phyloP scores from a whole-genome alignment of 1,140 invertebrate species.

The Bombus balteatus region DNA sequence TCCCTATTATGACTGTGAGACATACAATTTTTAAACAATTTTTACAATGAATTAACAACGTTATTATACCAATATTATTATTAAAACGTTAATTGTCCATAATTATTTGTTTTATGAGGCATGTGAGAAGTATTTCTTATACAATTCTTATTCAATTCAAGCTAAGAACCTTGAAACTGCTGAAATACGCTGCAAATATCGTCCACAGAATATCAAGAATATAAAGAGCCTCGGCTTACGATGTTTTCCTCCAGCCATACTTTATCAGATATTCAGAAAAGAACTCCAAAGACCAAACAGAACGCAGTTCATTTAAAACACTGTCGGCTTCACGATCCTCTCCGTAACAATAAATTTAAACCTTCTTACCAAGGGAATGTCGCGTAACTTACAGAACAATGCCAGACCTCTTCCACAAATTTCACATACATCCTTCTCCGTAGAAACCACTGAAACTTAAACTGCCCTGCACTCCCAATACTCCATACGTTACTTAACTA shows the following conservation, averaged over 20 bases:
- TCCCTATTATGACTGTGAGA: no score
- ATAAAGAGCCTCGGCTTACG: constrained; percentile 3
- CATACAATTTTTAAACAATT: no score
- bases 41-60: no score
- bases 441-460: background rate
- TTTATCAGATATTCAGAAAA: constrained; percentile 19
- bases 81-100: background rate
- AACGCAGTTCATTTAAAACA: constrained; percentile 1
- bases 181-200: background rate
- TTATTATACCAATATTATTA: no score
- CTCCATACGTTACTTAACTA: background rate
- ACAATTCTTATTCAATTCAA: background rate
- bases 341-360: constrained; percentile 6
- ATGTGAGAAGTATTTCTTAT: background rate
- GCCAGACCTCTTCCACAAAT: background rate
- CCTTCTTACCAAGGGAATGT: background rate
- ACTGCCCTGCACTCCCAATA: background rate
- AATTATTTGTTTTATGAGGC: background rate
- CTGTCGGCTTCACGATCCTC: background rate
- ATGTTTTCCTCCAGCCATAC: background rate
- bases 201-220: constrained; percentile 6
- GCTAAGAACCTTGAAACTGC: background rate
- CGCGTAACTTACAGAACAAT: background rate
- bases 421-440: background rate
- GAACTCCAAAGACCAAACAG: background rate